phyloP scores from a whole-genome alignment of 1,140 invertebrate genomes.

The Papilio helenus region DNA sequence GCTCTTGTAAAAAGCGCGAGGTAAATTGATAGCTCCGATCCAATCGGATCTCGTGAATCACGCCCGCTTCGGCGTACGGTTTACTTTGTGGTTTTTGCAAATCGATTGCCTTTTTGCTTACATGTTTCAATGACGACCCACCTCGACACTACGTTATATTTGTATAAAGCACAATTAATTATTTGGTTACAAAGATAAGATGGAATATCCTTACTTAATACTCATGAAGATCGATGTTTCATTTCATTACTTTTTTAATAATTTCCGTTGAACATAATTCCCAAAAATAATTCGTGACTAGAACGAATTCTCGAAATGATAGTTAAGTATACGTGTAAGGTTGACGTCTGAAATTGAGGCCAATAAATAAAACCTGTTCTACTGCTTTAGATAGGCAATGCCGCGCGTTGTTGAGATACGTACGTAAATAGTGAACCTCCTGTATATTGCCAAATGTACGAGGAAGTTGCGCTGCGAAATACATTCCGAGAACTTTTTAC shows the following conservation, averaged over 20 bases:
- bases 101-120: conserved; percentile 47
- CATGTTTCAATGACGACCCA: background rate
- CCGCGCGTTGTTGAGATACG: conserved; percentile 52
- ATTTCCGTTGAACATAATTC: background rate
- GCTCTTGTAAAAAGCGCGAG: conserved; percentile 60
- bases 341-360: conserved; percentile 38
- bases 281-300: conserved; percentile 18
- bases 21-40: conserved; percentile 62
- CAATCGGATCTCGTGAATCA: conserved; percentile 66
- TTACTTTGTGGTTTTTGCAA: conserved; percentile 52
- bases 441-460: conserved; percentile 50
- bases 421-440: conserved; percentile 57
- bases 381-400: conserved; percentile 23
- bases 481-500: conserved; percentile 52
- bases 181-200: background rate
- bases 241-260: background rate
- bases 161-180: conserved; percentile 1
- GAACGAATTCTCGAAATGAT: conserved; percentile 17
- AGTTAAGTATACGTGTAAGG: conserved; percentile 20
- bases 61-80: conserved; percentile 55
- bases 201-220: background rate
- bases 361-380: conserved; percentile 48
- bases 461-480: conserved; percentile 62
- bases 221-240: background rate
- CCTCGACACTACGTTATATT: background rate